Conservation (phyloP, 2,888 invertebrate genomes). For the Phrixothrix hirtus region DNA sequence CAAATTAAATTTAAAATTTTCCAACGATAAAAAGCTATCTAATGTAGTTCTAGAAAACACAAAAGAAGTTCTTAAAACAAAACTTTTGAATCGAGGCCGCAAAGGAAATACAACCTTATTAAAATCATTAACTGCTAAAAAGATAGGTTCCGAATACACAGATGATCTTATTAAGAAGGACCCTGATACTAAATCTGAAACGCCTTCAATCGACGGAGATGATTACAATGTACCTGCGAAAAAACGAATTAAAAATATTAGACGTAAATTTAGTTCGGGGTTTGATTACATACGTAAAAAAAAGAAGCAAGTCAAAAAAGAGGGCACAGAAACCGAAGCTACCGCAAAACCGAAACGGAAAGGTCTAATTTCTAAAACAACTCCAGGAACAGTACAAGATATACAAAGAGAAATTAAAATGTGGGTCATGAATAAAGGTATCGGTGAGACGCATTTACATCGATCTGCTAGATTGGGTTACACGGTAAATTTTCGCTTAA, state of each 20-base stretch:
- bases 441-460: conserved; percentile 91
- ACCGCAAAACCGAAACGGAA: conserved; percentile 58
- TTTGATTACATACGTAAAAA: conserved; percentile 90
- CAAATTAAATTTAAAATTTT: conserved; percentile 43
- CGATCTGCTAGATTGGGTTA: conserved; percentile 88
- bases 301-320: conserved; percentile 72
- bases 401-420: conserved; percentile 84
- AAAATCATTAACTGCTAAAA: conserved; percentile 41
- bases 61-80: conserved; percentile 41
- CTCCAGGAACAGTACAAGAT: conserved; percentile 72
- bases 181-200: conserved; percentile 47
- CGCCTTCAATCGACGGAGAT: conserved; percentile 50
- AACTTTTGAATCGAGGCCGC: conserved; percentile 39
- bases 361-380: conserved; percentile 58
- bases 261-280: conserved; percentile 78
- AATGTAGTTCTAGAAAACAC: conserved; percentile 27
- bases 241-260: conserved; percentile 66
- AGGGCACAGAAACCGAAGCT: conserved; percentile 46
- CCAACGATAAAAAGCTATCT: conserved; percentile 54
- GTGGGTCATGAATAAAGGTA: conserved; percentile 92
- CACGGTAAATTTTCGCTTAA: conserved; percentile 64
- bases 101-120: conserved; percentile 41
- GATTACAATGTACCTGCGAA: conserved; percentile 49
- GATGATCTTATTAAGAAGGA: conserved; percentile 51
- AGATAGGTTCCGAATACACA: conserved; percentile 32